A percentile compares a stretch with the other conserved stretches of the same genome.
Conservation (phyloP, 2,113 vertebrate species). For the Microtus ochrogaster region DNA sequence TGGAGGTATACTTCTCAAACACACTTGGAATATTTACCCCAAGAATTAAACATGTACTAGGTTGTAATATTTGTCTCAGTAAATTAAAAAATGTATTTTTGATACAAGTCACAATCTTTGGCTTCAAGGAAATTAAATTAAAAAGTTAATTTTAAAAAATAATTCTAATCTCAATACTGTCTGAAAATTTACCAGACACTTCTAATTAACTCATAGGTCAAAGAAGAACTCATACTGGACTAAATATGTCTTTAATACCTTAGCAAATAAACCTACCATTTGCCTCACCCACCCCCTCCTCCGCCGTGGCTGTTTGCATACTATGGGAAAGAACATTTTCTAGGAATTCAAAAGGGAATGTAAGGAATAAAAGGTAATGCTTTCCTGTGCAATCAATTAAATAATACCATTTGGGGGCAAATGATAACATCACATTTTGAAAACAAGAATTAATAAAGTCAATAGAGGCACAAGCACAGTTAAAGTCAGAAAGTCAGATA, state of each 20-base stretch:
- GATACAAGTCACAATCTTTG: slow-evolving; percentile 1
- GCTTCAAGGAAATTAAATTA: slow-evolving; percentile 32
- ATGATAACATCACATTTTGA: slow-evolving; percentile 9
- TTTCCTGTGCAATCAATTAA: slow-evolving; percentile 20
- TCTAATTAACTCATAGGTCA: slow-evolving; percentile 22
- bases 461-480: neutral
- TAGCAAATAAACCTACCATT: slow-evolving; percentile 31
- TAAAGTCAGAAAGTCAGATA: slow-evolving; percentile 38
- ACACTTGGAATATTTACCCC: neutral
- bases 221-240: slow-evolving; percentile 24
- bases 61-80: neutral
- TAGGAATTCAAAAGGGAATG: slow-evolving; percentile 54
- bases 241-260: slow-evolving; percentile 49
- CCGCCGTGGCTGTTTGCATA: neutral
- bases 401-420: slow-evolving; percentile 6
- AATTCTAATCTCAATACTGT: slow-evolving; percentile 27
- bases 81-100: neutral
- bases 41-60: neutral
- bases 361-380: slow-evolving; percentile 2
- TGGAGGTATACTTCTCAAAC: slow-evolving; percentile 28
- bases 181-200: slow-evolving; percentile 39
- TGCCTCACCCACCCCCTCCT: neutral
- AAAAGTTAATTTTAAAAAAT: slow-evolving; percentile 25
- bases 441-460: slow-evolving; percentile 44
- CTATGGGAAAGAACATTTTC: neutral